Evolutionary conservation across 92 coral and sea anemone genomes (phyloP), one percentile per base, ranked within the genome.

Genomic region (Montipora capitata): DNA sequence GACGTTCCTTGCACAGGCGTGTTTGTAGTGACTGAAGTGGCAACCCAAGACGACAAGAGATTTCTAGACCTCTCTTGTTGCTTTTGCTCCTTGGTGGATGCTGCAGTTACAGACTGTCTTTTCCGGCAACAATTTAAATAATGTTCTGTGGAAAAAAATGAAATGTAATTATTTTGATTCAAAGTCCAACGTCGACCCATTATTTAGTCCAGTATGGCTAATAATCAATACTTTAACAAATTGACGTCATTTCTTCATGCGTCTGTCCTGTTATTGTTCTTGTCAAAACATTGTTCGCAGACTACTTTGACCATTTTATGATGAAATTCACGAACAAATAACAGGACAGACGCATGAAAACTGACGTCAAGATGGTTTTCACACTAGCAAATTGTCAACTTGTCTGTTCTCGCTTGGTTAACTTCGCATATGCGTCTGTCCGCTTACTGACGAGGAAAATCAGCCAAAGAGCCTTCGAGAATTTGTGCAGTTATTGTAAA

Each of bases 141-240:
- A 77, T 85, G 90, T 77, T 85, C 77, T 85, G 64, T 51, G 49
- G 64, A 57, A 85, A 77, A 20, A 78, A 16, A 78, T 16, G 61
- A 57, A 57, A 52, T 51, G 38, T 51, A 49, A 57, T 52, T 68
- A 10, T 61, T 61, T 61, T 61, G 67, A 61, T 61, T 61, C 67
- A 14, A 61, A 61, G 35, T 7, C 67, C 35, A 61, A 61, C 67
- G 20, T 61, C 27, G 27, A 61, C 67, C 67, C 67, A 61, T 20
- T 61, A 61, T 61, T 61, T 61, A 61, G 67, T 61, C 67, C 67
- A 61, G 67, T 61, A 61, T 61, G 67, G 15, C 67, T 61, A 61
- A 61, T 11, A 61, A 61, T 61, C 0, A 61, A 61, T 61, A 61
- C 67, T 61, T 61, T 17, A 61, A 61, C 67, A 61, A 61, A 54